Conservation (phyloP, 2,113 vertebrate species). For the Bothrops jararaca region DNA sequence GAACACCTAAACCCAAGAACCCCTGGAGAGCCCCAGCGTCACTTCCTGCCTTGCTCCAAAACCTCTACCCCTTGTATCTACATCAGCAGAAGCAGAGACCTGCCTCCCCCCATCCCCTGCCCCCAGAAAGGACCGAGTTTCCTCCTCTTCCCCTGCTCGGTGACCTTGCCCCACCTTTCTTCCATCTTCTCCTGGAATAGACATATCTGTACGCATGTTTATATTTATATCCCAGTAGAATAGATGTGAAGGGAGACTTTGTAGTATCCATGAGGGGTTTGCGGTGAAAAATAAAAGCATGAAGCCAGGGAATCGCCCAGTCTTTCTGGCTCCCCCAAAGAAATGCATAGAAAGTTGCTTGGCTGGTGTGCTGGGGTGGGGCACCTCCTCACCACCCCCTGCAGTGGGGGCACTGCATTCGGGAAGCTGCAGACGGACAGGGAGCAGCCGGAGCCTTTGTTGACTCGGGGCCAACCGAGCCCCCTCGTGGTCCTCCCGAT, state of each 20-base stretch:
- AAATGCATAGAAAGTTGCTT: constrained; percentile 26
- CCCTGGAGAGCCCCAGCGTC: neutral
- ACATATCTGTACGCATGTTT: neutral
- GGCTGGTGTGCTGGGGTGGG: neutral
- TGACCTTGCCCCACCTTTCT: neutral
- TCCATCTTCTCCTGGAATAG: neutral
- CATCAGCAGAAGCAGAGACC: constrained; percentile 2
- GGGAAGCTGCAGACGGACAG: neutral
- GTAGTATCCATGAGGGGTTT: neutral
- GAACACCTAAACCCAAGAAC: constrained; percentile 51
- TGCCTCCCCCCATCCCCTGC: neutral
- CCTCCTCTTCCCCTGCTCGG: neutral
- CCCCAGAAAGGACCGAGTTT: neutral
- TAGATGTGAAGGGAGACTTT: neutral
- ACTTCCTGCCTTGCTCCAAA: neutral
- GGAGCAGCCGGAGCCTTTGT: neutral
- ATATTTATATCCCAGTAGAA: neutral
- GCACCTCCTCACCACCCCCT: neutral
- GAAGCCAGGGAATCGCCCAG: neutral
- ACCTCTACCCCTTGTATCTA: constrained; percentile 18
- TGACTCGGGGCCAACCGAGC: neutral
- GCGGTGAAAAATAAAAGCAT: neutral
- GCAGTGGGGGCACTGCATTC: neutral
- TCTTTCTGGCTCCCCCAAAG: constrained; percentile 10
- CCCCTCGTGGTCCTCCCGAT: neutral